Evolutionary conservation across 1,140 invertebrate genomes (phyloP).

Genomic region (Drosophila dunni): DNA sequence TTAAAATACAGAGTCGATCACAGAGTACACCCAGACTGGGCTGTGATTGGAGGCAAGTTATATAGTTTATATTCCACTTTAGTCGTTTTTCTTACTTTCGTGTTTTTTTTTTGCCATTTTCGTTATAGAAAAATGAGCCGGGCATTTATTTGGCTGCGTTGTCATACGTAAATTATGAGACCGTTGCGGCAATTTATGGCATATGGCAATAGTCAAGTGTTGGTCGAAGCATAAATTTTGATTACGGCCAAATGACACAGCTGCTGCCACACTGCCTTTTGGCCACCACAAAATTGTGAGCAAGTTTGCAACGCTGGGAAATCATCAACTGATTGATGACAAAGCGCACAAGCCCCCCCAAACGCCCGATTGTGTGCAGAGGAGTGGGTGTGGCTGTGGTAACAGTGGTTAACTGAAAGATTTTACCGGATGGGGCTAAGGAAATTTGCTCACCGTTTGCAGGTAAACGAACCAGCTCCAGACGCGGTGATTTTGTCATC

Average conservation of each 20-base stretch:
- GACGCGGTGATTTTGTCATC: slow-evolving; percentile 22
- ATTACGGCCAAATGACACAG: slow-evolving; percentile 56
- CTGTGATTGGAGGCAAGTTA: neutral
- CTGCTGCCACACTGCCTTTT: slow-evolving; percentile 37
- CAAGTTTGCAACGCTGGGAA: slow-evolving; percentile 51
- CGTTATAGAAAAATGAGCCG: slow-evolving; percentile 62
- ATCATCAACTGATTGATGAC: slow-evolving; percentile 76
- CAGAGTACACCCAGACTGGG: neutral
- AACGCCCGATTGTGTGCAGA: neutral
- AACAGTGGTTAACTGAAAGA: neutral
- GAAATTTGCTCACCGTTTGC: slow-evolving; percentile 62
- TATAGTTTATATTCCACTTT: slow-evolving; percentile 22
- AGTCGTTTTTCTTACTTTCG: neutral
- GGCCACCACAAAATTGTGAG: slow-evolving; percentile 30
- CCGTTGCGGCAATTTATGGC: slow-evolving; percentile 66
- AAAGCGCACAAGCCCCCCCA: slow-evolving; percentile 22
- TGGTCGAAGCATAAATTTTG: slow-evolving; percentile 74
- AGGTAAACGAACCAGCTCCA: slow-evolving; percentile 56
- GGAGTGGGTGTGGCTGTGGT: neutral
- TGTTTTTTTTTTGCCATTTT: slow-evolving; percentile 7
- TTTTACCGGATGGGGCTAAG: neutral
- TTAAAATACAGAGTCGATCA: slow-evolving; percentile 67
- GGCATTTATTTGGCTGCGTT: slow-evolving; percentile 69
- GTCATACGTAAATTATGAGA: slow-evolving; percentile 74
- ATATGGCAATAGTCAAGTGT: slow-evolving; percentile 61